Conservation (phyloP, 92 coral and sea anemone genomes). For the Paragorgia papillata region DNA sequence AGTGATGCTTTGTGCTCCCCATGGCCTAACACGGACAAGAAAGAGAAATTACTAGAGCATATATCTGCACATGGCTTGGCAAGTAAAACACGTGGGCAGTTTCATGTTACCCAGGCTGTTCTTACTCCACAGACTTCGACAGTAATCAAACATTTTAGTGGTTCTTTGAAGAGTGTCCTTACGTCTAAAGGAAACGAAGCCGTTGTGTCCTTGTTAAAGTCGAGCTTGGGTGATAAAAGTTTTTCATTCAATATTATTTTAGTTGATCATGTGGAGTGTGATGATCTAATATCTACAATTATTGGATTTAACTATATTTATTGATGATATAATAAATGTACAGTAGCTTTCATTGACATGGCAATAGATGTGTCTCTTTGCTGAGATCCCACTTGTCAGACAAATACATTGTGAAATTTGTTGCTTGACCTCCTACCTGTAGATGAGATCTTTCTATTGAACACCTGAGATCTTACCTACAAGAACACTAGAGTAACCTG, state of each 20-base stretch:
- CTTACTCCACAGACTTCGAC: conserved; percentile 91
- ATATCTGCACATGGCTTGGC: conserved; percentile 37
- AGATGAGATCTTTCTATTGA: too few species aligned
- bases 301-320: conserved; percentile 90
- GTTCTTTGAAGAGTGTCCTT: conserved; percentile 74
- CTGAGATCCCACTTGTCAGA: too few species aligned
- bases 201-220: conserved; percentile 77
- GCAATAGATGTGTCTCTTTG: too few species aligned
- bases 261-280: conserved; percentile 87
- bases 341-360: too few species aligned
- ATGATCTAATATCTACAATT: conserved; percentile 86
- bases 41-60: conserved; percentile 71
- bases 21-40: conserved; percentile 85
- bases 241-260: conserved; percentile 81
- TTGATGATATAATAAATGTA: conserved; percentile 7
- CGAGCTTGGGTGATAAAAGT: conserved; percentile 62
- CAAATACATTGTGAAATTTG: too few species aligned
- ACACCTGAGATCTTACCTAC: too few species aligned
- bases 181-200: conserved; percentile 69
- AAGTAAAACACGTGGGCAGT: conserved; percentile 66
- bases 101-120: conserved; percentile 86
- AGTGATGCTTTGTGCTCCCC: conserved; percentile 67
- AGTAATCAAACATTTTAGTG: conserved; percentile 67
- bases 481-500: too few species aligned
- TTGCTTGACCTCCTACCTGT: too few species aligned